Evolutionary conservation across 2,888 invertebrate species (phyloP).

Genomic region (Coenonympha arcania): DNA sequence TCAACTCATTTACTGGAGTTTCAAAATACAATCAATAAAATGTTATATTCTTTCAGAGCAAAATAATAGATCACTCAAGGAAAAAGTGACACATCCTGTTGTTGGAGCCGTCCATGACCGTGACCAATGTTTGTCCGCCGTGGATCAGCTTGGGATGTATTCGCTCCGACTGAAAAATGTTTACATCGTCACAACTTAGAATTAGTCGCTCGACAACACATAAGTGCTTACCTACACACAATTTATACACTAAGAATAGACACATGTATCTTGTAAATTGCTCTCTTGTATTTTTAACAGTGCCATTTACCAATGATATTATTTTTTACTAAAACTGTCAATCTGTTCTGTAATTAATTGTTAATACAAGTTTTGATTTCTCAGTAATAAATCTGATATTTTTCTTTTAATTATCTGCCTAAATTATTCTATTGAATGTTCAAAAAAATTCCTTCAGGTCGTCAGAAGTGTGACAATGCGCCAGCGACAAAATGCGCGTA

Average conservation of each 20-base stretch:
- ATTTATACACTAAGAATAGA: not conserved
- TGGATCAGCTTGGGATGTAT: slow-evolving; percentile 36
- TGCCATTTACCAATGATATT: not conserved
- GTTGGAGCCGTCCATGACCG: slow-evolving; percentile 29
- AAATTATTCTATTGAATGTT: no score
- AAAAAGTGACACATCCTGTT: slow-evolving; percentile 52
- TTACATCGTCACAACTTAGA: not conserved
- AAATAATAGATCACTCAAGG: slow-evolving; percentile 47
- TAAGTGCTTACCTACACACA: not conserved
- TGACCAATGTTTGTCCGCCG: slow-evolving; percentile 29
- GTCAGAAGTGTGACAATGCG: no score
- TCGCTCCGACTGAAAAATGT: slow-evolving; percentile 24
- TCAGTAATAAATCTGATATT: not conserved
- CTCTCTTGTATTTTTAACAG: slow-evolving; percentile 1
- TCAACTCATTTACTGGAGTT: no score
- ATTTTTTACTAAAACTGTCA: no score
- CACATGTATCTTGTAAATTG: slow-evolving; percentile 1
- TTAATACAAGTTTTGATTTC: not conserved
- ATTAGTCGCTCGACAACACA: not conserved
- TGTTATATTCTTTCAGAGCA: slow-evolving; percentile 33
- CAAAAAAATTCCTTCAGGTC: no score
- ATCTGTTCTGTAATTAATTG: no score
- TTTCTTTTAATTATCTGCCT: no score
- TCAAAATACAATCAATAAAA: not conserved
- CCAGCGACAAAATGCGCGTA: no score